Percentiles rank a stretch among this genome's conserved stretches.
Evolutionary conservation across 2,113 vertebrate genomes (phyloP).

Genomic region (Aspidoscelis tigris): DNA sequence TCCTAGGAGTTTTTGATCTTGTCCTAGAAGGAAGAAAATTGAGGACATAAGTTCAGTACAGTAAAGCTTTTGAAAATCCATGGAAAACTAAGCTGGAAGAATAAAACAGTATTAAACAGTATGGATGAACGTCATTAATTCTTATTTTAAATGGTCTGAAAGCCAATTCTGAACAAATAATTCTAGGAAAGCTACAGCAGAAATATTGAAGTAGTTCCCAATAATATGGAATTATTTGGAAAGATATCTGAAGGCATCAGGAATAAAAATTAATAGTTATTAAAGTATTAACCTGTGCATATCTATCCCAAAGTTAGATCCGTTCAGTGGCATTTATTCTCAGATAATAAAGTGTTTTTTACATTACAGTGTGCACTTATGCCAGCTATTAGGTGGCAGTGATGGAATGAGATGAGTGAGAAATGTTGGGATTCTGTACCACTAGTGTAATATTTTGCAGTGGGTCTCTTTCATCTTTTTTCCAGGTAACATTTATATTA

Average conservation of each 20-base stretch:
- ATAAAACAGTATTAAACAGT: neutral
- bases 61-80: conserved; percentile 38
- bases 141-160: conserved; percentile 28
- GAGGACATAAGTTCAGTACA: conserved; percentile 34
- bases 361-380: neutral
- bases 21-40: conserved; percentile 34
- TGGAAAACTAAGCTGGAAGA: conserved; percentile 9
- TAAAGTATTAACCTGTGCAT: neutral
- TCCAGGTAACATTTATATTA: no score
- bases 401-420: no score
- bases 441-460: no score
- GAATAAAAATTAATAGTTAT: no score
- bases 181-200: neutral
- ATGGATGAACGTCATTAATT: conserved; percentile 22
- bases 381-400: no score
- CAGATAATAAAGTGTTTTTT: neutral
- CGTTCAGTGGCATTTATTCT: neutral
- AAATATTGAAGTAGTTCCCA: neutral
- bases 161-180: neutral
- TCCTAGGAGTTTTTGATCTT: conserved; percentile 41
- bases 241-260: neutral
- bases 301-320: neutral
- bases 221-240: neutral
- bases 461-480: no score
- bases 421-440: no score